Conservation (phyloP, 1,140 invertebrate species). For the Nixonia krombeini region DNA sequence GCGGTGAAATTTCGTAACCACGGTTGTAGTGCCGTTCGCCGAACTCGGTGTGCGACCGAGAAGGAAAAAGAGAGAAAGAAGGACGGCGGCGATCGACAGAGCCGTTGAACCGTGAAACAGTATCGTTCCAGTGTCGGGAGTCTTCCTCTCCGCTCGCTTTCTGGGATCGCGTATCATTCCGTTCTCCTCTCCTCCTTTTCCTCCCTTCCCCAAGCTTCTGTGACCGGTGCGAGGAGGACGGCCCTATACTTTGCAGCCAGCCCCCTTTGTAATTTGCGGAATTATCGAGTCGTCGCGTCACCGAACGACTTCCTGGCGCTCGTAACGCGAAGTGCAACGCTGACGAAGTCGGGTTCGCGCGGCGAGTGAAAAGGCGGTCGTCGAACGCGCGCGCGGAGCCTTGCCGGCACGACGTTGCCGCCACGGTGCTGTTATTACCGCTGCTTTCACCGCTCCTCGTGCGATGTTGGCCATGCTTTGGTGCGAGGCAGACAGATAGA, state of each 20-base stretch:
- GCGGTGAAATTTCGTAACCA: too few relatives aligned
- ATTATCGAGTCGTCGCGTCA: not conserved
- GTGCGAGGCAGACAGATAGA: conserved; percentile 1
- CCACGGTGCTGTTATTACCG: not conserved
- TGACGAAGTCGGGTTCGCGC: not conserved
- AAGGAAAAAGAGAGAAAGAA: too few relatives aligned
- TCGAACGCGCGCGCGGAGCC: not conserved
- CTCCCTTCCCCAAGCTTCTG: too few relatives aligned
- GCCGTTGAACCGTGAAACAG: too few relatives aligned
- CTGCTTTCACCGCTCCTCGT: not conserved
- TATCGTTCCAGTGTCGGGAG: too few relatives aligned
- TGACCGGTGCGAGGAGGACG: too few relatives aligned
- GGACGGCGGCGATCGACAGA: too few relatives aligned
- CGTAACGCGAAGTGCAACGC: not conserved
- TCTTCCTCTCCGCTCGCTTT: too few relatives aligned
- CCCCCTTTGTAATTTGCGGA: not conserved
- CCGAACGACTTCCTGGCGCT: not conserved
- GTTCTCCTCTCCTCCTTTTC: too few relatives aligned
- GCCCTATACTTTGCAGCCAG: not conserved
- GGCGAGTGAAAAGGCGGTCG: conserved; percentile 3
- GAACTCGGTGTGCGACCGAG: too few relatives aligned
- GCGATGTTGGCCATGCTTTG: not conserved
- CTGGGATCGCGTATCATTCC: too few relatives aligned
- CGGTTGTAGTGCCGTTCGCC: too few relatives aligned
- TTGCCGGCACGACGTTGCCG: not conserved